Percentiles rank a stretch among this genome's conserved stretches.
Conservation (phyloP, 2,797 vertebrate species). For the Poecilia picta region DNA sequence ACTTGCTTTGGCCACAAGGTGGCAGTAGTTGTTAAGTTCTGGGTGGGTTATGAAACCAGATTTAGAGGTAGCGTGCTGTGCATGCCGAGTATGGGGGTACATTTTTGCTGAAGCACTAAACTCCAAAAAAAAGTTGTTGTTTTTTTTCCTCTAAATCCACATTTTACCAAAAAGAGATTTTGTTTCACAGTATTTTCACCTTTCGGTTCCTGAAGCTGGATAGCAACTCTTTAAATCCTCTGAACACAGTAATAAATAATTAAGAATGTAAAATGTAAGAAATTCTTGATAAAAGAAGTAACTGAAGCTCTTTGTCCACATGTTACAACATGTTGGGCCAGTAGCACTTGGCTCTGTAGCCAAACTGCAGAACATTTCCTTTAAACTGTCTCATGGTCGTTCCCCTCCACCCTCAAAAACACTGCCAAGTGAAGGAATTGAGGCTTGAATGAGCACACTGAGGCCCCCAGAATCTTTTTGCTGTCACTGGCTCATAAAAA, state of each 20-base stretch:
- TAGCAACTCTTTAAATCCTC: not conserved
- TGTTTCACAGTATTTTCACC: not conserved
- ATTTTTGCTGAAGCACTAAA: constrained; percentile 14
- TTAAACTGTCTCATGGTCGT: constrained; percentile 50
- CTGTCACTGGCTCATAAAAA: constrained; percentile 84
- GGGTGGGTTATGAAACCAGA: constrained; percentile 37
- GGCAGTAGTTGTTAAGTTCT: constrained; percentile 63
- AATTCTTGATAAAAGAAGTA: not conserved
- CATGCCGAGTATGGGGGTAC: constrained; percentile 51
- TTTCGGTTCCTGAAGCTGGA: not conserved
- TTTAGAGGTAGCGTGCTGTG: constrained; percentile 39
- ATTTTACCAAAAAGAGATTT: not conserved
- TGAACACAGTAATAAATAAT: not conserved
- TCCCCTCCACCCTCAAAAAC: constrained; percentile 57
- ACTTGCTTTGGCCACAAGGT: constrained; percentile 60
- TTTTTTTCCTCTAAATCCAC: not conserved
- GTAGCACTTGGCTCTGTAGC: constrained; percentile 15
- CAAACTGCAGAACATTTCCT: constrained; percentile 39
- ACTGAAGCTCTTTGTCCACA: not conserved
- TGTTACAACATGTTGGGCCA: not conserved
- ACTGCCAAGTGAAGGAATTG: constrained; percentile 73
- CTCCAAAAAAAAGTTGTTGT: not conserved
- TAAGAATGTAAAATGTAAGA: not conserved
- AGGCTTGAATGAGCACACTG: constrained; percentile 77
- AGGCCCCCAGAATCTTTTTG: constrained; percentile 75